Evolutionary conservation across 2,113 vertebrate species (phyloP).

Genomic region (Bos indicus): DNA sequence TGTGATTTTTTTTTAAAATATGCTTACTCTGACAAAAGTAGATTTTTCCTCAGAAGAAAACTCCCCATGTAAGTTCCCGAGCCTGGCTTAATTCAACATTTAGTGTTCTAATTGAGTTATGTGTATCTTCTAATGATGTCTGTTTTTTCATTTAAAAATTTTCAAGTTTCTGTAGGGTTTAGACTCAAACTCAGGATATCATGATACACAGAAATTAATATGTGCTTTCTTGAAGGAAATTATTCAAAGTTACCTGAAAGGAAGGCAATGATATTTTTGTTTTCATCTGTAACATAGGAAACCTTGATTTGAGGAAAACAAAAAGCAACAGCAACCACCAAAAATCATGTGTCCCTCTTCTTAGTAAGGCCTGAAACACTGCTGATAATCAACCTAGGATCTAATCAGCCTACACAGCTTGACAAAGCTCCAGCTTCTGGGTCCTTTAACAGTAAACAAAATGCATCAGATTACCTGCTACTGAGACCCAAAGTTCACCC

Average conservation of each 20-base stretch:
- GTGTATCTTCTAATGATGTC: background rate
- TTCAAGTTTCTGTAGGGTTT: background rate
- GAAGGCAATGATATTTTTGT: background rate
- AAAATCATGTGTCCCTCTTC: background rate
- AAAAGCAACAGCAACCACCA: background rate
- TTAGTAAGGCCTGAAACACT: background rate
- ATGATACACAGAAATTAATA: background rate
- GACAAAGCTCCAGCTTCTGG: background rate
- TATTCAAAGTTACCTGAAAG: background rate
- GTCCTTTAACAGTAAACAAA: background rate
- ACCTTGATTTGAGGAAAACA: background rate
- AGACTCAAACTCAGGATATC: background rate
- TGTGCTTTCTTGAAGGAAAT: background rate
- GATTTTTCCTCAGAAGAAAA: background rate
- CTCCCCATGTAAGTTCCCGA: background rate
- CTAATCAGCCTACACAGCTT: background rate
- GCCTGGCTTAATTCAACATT: background rate
- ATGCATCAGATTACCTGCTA: background rate
- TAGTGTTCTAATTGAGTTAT: background rate
- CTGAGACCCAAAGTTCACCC: background rate
- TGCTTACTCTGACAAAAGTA: background rate
- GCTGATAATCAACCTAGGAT: background rate
- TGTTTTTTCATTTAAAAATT: background rate
- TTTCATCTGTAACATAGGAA: background rate
- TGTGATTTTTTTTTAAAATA: background rate